phyloP scores from a whole-genome alignment of 2,113 vertebrate genomes.

The Gallinago jamesoni region DNA sequence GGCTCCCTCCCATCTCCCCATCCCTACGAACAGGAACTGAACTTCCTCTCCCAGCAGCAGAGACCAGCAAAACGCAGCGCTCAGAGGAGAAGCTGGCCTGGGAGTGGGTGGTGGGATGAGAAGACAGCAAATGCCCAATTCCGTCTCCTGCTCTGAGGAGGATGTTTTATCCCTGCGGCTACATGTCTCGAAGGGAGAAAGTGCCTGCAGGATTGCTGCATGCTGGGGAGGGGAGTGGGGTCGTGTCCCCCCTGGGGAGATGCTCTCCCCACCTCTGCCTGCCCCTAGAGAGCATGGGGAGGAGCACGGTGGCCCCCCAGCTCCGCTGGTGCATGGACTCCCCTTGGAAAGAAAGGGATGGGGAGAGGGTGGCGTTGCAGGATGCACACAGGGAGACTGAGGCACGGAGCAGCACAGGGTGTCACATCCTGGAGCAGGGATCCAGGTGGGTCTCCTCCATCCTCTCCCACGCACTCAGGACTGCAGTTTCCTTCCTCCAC shows the following conservation, averaged over 20 bases:
- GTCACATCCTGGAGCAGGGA: not conserved
- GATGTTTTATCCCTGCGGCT: not conserved
- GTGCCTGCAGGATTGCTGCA: not conserved
- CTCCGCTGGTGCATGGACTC: accelerated
- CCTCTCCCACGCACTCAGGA: not conserved
- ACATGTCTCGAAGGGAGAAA: not conserved
- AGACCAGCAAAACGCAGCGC: not conserved
- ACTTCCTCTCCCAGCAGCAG: not conserved
- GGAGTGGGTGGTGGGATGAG: not conserved
- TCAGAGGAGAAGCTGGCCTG: not conserved
- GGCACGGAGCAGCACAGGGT: not conserved
- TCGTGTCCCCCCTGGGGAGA: accelerated
- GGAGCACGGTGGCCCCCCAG: not conserved
- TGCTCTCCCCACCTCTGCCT: not conserved
- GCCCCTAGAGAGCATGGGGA: not conserved
- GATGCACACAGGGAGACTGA: not conserved
- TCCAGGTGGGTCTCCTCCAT: not conserved
- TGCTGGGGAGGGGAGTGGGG: not conserved
- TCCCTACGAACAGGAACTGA: not conserved
- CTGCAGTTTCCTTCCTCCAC: accelerated
- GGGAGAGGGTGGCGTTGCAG: not conserved
- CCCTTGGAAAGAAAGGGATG: not conserved
- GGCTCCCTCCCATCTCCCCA: not conserved
- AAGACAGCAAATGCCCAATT: not conserved
- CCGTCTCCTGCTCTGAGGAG: not conserved